phyloP scores from a whole-genome alignment of 2,113 vertebrate species.

The Circaetus gallicus region DNA sequence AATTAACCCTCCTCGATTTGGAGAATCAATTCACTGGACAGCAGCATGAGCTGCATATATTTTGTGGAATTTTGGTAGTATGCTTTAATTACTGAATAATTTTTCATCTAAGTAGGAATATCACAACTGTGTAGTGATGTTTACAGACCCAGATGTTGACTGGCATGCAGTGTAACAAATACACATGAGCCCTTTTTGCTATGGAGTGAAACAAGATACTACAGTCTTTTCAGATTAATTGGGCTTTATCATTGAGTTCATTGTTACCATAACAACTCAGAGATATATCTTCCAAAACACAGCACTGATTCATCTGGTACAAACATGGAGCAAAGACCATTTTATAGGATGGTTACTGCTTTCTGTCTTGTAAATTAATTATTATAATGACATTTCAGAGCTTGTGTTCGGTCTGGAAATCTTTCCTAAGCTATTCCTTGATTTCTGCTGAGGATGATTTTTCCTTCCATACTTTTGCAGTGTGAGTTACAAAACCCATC shows the following conservation, averaged over 20 bases:
- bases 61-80: neutral
- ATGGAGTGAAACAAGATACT: neutral
- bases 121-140: neutral
- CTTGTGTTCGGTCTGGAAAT: neutral
- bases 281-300: constrained; percentile 25
- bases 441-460: neutral
- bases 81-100: constrained; percentile 11
- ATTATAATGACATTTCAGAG: constrained; percentile 2
- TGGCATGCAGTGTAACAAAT: neutral
- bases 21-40: neutral
- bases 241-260: neutral
- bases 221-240: constrained; percentile 35
- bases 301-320: neutral
- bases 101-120: neutral
- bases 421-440: neutral
- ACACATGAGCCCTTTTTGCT: neutral
- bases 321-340: neutral
- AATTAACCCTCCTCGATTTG: neutral
- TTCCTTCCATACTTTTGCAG: neutral
- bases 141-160: neutral
- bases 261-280: constrained; percentile 65
- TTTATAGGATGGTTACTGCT: neutral
- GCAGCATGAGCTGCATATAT: neutral
- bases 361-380: constrained; percentile 1
- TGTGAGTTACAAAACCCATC: neutral